phyloP scores from a whole-genome alignment of 2,113 vertebrate species.

The Neolamprologus falcicula region DNA sequence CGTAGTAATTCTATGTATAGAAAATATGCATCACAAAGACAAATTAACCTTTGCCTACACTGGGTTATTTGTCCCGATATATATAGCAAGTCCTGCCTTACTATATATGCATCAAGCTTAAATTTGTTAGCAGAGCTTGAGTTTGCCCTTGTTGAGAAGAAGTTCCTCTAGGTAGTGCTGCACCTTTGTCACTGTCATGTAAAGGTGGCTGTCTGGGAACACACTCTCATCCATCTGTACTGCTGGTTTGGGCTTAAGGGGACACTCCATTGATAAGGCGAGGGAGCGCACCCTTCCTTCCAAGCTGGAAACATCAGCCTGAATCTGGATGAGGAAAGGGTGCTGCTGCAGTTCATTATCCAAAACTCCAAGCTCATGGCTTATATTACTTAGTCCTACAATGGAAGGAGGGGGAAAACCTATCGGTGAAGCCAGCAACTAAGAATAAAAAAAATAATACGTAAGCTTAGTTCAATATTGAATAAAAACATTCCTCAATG shows the following conservation, averaged over 20 bases:
- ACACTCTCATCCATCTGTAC: fast-evolving
- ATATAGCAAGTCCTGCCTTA: background rate
- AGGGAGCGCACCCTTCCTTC: slow-evolving; percentile 51
- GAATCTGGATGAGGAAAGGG: slow-evolving; percentile 62
- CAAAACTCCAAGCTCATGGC: slow-evolving; percentile 61
- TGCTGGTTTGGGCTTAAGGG: background rate
- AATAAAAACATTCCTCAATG: background rate
- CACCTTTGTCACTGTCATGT: slow-evolving; percentile 12
- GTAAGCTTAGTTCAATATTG: background rate
- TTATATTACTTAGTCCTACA: slow-evolving; percentile 59
- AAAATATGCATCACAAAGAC: background rate
- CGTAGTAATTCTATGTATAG: background rate
- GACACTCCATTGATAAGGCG: slow-evolving; percentile 53
- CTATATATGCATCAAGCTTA: background rate
- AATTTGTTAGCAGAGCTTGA: slow-evolving; percentile 62
- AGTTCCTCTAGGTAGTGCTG: slow-evolving; percentile 34
- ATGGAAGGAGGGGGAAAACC: slow-evolving; percentile 3
- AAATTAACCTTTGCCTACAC: background rate
- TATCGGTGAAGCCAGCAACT: background rate
- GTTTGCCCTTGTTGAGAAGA: slow-evolving; percentile 52
- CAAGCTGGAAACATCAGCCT: slow-evolving; percentile 70
- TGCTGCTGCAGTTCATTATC: slow-evolving; percentile 58
- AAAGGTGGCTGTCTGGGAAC: background rate
- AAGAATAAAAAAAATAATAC: background rate
- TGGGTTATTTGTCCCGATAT: background rate